phyloP scores from a whole-genome alignment of 2,888 invertebrate genomes.

The Dermolepida albohirtum region DNA sequence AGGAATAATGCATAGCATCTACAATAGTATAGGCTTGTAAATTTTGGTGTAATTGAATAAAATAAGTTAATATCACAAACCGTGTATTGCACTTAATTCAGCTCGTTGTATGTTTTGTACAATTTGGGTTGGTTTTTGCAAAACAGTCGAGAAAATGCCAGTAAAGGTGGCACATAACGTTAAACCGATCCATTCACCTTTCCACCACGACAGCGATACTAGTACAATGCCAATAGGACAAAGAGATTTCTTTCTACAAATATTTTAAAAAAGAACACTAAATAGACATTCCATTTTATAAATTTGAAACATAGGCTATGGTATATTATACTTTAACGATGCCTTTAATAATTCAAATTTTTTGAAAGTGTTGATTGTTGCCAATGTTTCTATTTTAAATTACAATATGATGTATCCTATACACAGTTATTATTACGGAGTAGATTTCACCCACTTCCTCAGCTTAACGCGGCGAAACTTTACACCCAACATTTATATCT shows the following conservation, averaged over 20 bases:
- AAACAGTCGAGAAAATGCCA: conserved; percentile 36
- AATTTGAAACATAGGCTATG: too few species aligned
- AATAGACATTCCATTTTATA: too few species aligned
- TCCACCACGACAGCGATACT: conserved; percentile 72
- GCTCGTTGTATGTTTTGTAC: not conserved
- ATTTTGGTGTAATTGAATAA: conserved; percentile 42
- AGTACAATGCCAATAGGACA: conserved; percentile 68
- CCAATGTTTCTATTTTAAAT: too few species aligned
- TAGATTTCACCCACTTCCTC: too few species aligned
- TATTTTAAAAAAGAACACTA: too few species aligned
- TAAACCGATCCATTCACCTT: conserved; percentile 74
- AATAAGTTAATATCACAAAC: not conserved
- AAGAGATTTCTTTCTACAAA: not conserved
- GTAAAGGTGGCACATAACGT: conserved; percentile 68
- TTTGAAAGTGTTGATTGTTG: too few species aligned
- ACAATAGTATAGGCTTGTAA: conserved; percentile 56
- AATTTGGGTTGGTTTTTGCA: not conserved
- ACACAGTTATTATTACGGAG: too few species aligned
- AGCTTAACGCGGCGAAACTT: too few species aligned
- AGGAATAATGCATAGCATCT: conserved; percentile 49
- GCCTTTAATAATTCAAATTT: too few species aligned
- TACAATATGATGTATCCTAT: too few species aligned
- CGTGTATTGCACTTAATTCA: not conserved
- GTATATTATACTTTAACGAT: too few species aligned
- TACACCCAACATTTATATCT: too few species aligned